Evolutionary conservation across 2,797 vertebrate species (phyloP).

Genomic region (Schizopygopsis pylzovi): DNA sequence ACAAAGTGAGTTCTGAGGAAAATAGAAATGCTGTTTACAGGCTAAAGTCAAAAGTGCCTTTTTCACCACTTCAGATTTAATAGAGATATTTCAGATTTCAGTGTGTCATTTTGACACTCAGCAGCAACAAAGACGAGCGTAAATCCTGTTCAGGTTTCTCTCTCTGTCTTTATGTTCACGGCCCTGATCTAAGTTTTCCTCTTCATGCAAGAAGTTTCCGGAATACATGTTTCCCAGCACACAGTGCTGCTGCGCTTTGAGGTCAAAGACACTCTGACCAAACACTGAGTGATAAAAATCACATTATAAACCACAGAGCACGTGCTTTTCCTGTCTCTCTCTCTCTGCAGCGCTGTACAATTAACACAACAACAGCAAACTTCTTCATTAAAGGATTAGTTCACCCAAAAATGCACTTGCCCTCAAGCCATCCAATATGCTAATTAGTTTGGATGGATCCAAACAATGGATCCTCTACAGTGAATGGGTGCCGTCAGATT

Average conservation of each 20-base stretch:
- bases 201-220: slow-evolving; percentile 38
- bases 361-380: neutral
- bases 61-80: neutral
- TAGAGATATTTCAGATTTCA: neutral
- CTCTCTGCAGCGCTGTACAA: neutral
- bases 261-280: slow-evolving; percentile 28
- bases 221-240: slow-evolving; percentile 56
- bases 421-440: neutral
- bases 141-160: neutral
- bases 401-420: neutral
- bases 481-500: neutral
- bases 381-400: neutral
- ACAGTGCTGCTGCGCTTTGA: slow-evolving; percentile 4
- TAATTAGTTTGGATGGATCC: neutral
- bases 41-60: neutral
- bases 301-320: slow-evolving; percentile 29
- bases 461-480: neutral
- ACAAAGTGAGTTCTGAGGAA: neutral
- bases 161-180: neutral
- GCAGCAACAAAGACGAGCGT: neutral
- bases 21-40: neutral
- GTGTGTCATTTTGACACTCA: neutral
- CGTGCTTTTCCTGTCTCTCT: neutral
- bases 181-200: slow-evolving; percentile 47
- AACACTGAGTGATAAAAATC: slow-evolving; percentile 40